Evolutionary conservation across 2,888 invertebrate species (phyloP), one percentile per base, ranked within the genome.

Genomic region (Lypha dubia): DNA sequence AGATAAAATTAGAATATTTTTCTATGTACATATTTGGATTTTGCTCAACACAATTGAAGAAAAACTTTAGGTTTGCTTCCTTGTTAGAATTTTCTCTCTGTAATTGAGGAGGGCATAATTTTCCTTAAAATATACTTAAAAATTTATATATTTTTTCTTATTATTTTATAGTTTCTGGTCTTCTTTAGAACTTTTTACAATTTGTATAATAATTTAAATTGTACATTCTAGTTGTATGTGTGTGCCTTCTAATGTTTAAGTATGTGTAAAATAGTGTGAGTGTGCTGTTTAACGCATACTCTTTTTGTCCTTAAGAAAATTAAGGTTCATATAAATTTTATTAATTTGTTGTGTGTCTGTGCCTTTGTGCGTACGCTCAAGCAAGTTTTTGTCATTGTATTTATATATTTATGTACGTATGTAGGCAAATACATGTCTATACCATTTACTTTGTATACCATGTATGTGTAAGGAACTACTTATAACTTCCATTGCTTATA

Each of bases 261-360:
- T 24, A 24, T 9, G 13, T 24, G 0, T n/a, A n/a, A n/a, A n/a
- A n/a, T n/a, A n/a, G n/a, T 24, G 8, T 44, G 7, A 11, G 20
- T 44, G 24, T 70, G 11, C 38, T n/a, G 13, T 65, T 67, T 41
- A 28, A 74, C 74, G 32, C 80, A 67, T 46, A 67, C 73, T 62
- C 68, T 62, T 68, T 79, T 71, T 56, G 32, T 62, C n/a, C 49
- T 32, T 22, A 60, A 68, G 51, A 22, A 74, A 81, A 81, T 81
- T 75, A 75, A 62, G 44, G 68, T 62, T 75, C 80, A 68, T 81
- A 75, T 71, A 35, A 53, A 53, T 67, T 53, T 80, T 58, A 22
- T 68, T 67, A 9, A 20, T 15, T 24, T 67, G n/a, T 49, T 70
- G 60, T 38, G 22, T 22, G 51, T 44, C 32, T 17, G 20, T 56